Percentiles rank a stretch among this genome's conserved stretches.
Conservation (phyloP, 2,113 vertebrate species). For the Pantherophis guttatus region DNA sequence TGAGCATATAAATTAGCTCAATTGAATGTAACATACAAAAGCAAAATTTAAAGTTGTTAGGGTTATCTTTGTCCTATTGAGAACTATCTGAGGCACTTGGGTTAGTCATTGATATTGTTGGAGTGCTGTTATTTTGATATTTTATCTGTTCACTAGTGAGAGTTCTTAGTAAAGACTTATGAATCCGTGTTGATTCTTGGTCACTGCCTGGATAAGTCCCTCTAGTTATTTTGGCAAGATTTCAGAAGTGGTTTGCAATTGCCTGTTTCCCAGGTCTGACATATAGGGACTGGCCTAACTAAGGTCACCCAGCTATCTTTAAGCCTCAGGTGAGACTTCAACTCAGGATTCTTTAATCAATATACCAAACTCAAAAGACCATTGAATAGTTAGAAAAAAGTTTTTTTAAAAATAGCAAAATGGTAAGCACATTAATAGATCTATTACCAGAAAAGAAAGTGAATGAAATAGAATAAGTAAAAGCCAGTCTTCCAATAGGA, state of each 20-base stretch:
- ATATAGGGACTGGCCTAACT: neutral
- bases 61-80: neutral
- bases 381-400: neutral
- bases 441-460: neutral
- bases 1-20: neutral
- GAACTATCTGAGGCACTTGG: neutral
- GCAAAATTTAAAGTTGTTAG: neutral
- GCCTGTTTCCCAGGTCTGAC: neutral
- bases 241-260: neutral
- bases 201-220: neutral
- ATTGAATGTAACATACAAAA: neutral
- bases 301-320: neutral
- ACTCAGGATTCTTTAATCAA: neutral
- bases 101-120: neutral
- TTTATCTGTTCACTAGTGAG: neutral
- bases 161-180: neutral
- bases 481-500: neutral
- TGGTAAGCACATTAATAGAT: neutral
- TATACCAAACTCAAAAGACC: neutral
- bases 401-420: neutral
- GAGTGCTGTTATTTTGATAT: neutral
- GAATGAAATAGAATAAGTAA: neutral
- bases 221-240: neutral
- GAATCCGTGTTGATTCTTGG: neutral
- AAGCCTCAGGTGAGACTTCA: neutral